Conservation (phyloP, 2,113 vertebrate species). For the Ramphastos sulfuratus region DNA sequence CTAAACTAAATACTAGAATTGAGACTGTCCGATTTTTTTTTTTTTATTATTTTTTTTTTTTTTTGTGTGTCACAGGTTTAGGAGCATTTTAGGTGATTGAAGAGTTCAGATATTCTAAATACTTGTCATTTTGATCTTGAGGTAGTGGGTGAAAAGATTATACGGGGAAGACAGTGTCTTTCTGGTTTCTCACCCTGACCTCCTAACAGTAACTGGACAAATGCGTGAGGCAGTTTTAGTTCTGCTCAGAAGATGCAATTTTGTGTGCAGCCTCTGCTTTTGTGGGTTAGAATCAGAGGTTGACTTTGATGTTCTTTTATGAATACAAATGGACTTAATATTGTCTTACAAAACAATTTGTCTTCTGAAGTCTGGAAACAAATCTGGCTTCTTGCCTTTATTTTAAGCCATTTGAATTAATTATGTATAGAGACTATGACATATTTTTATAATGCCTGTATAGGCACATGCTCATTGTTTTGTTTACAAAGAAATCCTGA, state of each 20-base stretch:
- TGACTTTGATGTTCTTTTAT: background rate
- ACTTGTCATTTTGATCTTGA: background rate
- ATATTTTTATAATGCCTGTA: background rate
- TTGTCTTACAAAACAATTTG: background rate
- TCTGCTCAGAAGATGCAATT: background rate
- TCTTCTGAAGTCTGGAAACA: background rate
- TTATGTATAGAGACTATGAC: background rate
- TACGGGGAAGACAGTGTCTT: rapidly evolving
- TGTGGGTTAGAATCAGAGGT: background rate
- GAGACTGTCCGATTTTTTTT: background rate
- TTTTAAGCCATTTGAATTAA: background rate
- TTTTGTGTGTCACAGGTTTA: background rate
- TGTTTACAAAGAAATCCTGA: background rate
- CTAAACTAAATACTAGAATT: background rate
- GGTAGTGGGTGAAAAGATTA: background rate
- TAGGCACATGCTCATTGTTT: background rate
- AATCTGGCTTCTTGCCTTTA: background rate
- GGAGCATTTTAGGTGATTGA: background rate
- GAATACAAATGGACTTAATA: background rate
- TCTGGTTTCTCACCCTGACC: rapidly evolving
- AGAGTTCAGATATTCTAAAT: background rate
- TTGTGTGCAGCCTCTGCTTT: background rate
- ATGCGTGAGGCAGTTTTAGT: background rate
- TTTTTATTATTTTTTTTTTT: background rate
- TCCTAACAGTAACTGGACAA: background rate